Percentiles rank a stretch among this genome's conserved stretches.
phyloP scores from a whole-genome alignment of 2,113 vertebrate species.

The Benitochromis conjunctus region DNA sequence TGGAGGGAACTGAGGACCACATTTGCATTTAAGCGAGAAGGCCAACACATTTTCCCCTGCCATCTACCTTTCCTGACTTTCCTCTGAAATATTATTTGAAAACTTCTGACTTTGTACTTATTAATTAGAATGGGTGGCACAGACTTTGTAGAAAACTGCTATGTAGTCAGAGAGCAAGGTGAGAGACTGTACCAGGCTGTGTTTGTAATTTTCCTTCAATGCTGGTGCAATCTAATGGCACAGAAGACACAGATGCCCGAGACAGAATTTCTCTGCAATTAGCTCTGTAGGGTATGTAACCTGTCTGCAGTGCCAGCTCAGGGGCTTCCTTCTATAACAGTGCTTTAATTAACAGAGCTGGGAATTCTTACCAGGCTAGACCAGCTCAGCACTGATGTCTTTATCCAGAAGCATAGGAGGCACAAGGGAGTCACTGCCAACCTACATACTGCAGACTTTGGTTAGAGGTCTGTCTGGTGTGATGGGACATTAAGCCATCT shows the following conservation, averaged over 20 bases:
- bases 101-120: constrained; percentile 28
- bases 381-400: constrained; percentile 37
- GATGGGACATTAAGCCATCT: background rate
- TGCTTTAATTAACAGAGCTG: constrained; percentile 63
- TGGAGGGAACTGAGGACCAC: background rate
- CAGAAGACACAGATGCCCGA: constrained; percentile 11
- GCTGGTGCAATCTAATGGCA: background rate
- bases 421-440: background rate
- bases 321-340: constrained; percentile 30
- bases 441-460: background rate
- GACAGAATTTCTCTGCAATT: constrained; percentile 55
- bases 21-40: background rate
- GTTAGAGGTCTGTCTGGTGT: background rate
- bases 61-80: background rate
- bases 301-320: constrained; percentile 32
- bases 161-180: constrained; percentile 1
- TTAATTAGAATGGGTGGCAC: constrained; percentile 34
- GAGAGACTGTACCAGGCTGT: constrained; percentile 9
- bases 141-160: constrained; percentile 10
- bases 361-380: constrained; percentile 50
- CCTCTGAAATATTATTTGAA: constrained; percentile 12
- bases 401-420: constrained; percentile 15
- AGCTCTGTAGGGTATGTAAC: constrained; percentile 42
- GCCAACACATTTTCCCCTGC: background rate
- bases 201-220: constrained; percentile 39